phyloP scores from a whole-genome alignment of 2,888 invertebrate species.

The Yponomeuta sedellus region DNA sequence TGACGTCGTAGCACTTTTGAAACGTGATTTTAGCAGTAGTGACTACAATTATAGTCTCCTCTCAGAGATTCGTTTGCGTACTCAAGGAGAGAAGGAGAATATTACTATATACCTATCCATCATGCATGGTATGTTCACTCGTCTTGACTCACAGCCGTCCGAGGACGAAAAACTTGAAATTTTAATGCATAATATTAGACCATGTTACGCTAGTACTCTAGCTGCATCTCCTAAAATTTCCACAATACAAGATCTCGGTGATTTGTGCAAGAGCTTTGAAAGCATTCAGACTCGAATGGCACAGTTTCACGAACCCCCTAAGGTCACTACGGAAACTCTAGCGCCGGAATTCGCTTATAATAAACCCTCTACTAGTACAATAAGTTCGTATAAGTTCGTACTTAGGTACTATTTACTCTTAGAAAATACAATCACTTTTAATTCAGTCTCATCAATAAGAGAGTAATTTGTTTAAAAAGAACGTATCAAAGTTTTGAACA shows the following conservation, averaged over 20 bases:
- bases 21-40: neutral
- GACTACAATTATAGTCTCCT: conserved; percentile 14
- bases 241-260: conserved; percentile 11
- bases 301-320: conserved; percentile 22
- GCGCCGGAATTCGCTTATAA: conserved; percentile 12
- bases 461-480: no score
- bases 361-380: neutral
- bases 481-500: no score
- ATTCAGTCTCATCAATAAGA: no score
- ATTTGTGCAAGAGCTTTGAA: conserved; percentile 22
- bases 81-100: conserved; percentile 17
- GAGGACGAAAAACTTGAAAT: conserved; percentile 27
- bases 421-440: no score
- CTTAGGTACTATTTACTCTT: no score
- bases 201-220: conserved; percentile 13
- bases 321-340: conserved; percentile 15
- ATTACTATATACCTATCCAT: conserved; percentile 24
- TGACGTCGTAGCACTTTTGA: neutral
- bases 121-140: conserved; percentile 26
- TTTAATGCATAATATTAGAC: conserved; percentile 19
- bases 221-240: neutral
- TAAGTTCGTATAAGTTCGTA: no score
- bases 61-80: conserved; percentile 13
- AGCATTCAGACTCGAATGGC: conserved; percentile 18
- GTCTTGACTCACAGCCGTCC: conserved; percentile 19